Percentiles rank a stretch among this genome's conserved stretches.
These are phyloP conservation scores for Tiaroga cobitis DNA, from an alignment of 2,797 vertebrate species.

Conservation along the genomic window DNA sequence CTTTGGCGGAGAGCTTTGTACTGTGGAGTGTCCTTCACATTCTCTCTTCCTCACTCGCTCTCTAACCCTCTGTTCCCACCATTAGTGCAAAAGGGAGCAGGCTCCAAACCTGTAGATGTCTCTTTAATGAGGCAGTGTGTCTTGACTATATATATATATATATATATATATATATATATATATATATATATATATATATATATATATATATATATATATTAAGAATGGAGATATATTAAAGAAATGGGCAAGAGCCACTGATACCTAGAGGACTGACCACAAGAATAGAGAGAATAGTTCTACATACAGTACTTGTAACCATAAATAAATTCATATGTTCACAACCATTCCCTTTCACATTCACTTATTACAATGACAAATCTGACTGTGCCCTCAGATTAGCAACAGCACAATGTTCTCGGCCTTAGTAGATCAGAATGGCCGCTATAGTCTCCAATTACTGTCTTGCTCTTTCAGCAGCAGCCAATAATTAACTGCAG, in stretches of 20 bases:
- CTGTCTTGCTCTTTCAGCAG: slow-evolving; percentile 61
- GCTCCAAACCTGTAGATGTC: background rate
- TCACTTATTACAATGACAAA: slow-evolving; percentile 50
- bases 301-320: background rate
- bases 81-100: background rate
- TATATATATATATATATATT: background rate
- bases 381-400: slow-evolving; percentile 57
- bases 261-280: background rate
- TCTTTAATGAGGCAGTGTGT: slow-evolving; percentile 11
- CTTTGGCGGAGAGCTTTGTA: slow-evolving; percentile 12
- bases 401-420: slow-evolving; percentile 58
- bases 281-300: background rate
- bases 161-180: too few relatives aligned
- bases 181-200: background rate
- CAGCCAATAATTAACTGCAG: slow-evolving; percentile 63
- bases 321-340: slow-evolving; percentile 21
- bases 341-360: slow-evolving; percentile 44
- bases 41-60: background rate
- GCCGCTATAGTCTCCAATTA: slow-evolving; percentile 63
- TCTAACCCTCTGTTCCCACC: slow-evolving; percentile 39
- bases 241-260: background rate
- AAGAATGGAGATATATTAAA: slow-evolving; percentile 1
- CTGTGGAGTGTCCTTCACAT: slow-evolving; percentile 18
- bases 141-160: background rate
- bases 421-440: slow-evolving; percentile 60